phyloP scores from a whole-genome alignment of 2,113 vertebrate genomes.

The Procavia capensis region DNA sequence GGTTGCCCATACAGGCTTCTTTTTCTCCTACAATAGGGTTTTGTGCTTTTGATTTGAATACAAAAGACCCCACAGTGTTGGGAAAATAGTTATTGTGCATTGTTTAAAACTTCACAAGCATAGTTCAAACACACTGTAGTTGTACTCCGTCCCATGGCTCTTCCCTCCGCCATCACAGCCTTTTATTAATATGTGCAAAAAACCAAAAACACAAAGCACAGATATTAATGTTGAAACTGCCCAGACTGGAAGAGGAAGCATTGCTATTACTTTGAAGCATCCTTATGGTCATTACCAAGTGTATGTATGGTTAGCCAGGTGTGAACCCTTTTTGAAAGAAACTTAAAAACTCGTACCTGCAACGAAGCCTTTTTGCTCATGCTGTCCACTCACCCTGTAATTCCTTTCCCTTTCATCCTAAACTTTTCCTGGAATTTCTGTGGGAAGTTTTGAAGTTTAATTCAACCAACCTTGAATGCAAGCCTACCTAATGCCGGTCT shows the following conservation, averaged over 20 bases:
- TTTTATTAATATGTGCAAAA: neutral
- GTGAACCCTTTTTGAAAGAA: neutral
- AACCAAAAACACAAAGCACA: slow-evolving; percentile 29
- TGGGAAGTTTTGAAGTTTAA: neutral
- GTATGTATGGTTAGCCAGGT: slow-evolving; percentile 21
- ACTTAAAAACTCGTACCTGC: neutral
- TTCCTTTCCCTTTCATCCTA: neutral
- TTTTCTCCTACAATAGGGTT: neutral
- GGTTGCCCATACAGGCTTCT: slow-evolving; percentile 42
- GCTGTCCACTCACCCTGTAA: neutral
- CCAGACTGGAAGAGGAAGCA: neutral
- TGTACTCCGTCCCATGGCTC: neutral
- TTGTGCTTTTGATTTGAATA: slow-evolving; percentile 66
- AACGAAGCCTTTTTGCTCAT: neutral
- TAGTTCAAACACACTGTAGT: slow-evolving; percentile 19
- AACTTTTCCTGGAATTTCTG: slow-evolving; percentile 6
- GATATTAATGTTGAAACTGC: neutral
- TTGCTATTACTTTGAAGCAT: neutral
- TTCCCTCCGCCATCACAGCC: neutral
- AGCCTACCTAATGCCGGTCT: neutral
- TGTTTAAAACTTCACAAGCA: slow-evolving; percentile 52
- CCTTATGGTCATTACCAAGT: slow-evolving; percentile 8
- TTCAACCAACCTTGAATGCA: neutral
- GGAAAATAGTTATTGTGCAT: neutral
- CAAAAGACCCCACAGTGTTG: slow-evolving; percentile 55